Percentiles rank a stretch among this genome's conserved stretches.
Conservation (phyloP, 2,113 vertebrate species). For the Nycticebus coucang region DNA sequence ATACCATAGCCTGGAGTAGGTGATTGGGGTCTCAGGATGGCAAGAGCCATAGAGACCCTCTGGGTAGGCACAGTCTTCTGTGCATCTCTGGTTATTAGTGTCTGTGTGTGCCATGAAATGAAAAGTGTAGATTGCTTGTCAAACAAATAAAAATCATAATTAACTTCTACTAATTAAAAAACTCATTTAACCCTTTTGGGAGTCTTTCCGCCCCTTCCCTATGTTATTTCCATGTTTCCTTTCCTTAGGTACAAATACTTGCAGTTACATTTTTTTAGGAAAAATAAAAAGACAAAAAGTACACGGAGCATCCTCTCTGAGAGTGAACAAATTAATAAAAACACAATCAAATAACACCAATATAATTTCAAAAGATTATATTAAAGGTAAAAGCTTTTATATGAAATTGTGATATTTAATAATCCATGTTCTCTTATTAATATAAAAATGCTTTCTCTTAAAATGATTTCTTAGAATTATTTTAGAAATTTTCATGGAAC, state of each 20-base stretch:
- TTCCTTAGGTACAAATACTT: neutral
- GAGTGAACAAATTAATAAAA: conserved; percentile 7
- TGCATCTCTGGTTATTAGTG: neutral
- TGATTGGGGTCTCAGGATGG: neutral
- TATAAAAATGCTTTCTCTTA: neutral
- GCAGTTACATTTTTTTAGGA: neutral
- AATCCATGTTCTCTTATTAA: conserved; percentile 28
- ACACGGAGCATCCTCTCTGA: neutral
- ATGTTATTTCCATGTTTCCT: neutral
- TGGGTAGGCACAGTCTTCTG: neutral
- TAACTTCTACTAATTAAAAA: neutral
- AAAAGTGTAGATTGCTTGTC: neutral
- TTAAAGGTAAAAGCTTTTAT: conserved; percentile 26
- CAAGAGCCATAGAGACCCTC: neutral
- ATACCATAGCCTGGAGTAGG: neutral
- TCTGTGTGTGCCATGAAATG: neutral
- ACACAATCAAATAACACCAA: neutral
- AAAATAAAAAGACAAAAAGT: neutral
- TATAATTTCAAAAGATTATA: neutral
- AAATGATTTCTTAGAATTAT: conserved; percentile 19
- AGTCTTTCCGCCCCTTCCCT: neutral
- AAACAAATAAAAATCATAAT: neutral
- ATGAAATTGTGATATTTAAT: conserved; percentile 4
- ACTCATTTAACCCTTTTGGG: neutral
- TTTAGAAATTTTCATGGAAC: neutral